Percentiles rank a stretch among this genome's conserved stretches.
Conservation (phyloP, 2,113 vertebrate genomes). For the Osmerus mordax region DNA sequence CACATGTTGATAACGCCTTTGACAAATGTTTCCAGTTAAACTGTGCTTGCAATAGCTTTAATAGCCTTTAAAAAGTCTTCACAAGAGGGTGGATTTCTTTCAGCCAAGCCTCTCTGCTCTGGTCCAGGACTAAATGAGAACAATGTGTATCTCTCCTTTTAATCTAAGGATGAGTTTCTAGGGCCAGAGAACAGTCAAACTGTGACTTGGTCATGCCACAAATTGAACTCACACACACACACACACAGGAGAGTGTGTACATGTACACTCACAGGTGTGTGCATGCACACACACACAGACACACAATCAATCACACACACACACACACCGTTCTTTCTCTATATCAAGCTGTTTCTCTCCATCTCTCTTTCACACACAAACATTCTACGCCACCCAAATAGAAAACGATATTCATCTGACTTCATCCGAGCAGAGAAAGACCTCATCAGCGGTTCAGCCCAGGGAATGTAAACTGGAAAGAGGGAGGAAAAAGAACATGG, state of each 20-base stretch:
- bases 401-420: conserved; percentile 21
- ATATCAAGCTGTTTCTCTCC: not conserved
- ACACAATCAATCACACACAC: not conserved
- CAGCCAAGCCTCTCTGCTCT: conserved; percentile 52
- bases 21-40: conserved; percentile 52
- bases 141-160: conserved; percentile 57
- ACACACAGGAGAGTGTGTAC: not conserved
- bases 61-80: conserved; percentile 33
- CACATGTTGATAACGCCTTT: conserved; percentile 6
- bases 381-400: conserved; percentile 16
- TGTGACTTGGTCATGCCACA: conserved; percentile 24
- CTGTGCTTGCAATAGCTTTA: conserved; percentile 37
- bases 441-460: not conserved
- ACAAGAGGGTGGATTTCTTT: conserved; percentile 35
- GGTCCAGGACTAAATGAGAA: conserved; percentile 55
- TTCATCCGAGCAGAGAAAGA: not conserved
- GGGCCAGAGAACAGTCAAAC: conserved; percentile 36
- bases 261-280: conserved; percentile 10
- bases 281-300: conserved; percentile 2
- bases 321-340: not conserved
- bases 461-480: conserved; percentile 19
- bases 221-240: conserved; percentile 6
- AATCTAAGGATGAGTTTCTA: conserved; percentile 33
- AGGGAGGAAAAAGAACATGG: not conserved
- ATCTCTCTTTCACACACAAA: not conserved